A percentile compares a stretch with the other conserved stretches of the same genome.
Evolutionary conservation across 2,888 invertebrate genomes (phyloP).

Genomic region (Archaeoteleia sp.): DNA sequence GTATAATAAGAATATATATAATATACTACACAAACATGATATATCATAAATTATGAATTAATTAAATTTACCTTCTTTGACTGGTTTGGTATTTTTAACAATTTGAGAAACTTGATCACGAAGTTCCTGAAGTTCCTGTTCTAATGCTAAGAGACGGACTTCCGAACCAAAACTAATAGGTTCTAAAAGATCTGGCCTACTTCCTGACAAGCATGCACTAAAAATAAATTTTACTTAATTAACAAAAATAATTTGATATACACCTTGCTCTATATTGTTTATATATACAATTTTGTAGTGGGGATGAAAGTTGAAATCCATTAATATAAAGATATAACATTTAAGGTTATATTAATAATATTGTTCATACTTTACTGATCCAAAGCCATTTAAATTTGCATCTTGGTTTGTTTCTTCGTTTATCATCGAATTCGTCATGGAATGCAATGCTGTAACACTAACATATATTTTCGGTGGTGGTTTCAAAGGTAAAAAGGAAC

Average conservation of each 20-base stretch:
- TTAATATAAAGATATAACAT: too few relatives aligned
- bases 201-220: slow-evolving; percentile 66
- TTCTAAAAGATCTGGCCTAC: slow-evolving; percentile 71
- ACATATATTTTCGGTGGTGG: slow-evolving; percentile 73
- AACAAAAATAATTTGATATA: not conserved
- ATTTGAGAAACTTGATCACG: slow-evolving; percentile 71
- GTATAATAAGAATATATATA: not conserved
- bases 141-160: slow-evolving; percentile 71
- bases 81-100: slow-evolving; percentile 66
- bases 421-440: slow-evolving; percentile 73
- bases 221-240: slow-evolving; percentile 42
- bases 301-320: too few relatives aligned
- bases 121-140: slow-evolving; percentile 72
- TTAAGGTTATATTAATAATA: not conserved
- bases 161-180: slow-evolving; percentile 73
- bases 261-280: not conserved
- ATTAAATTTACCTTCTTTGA: slow-evolving; percentile 62
- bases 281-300: too few relatives aligned
- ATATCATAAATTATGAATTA: not conserved
- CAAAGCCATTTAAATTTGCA: slow-evolving; percentile 61
- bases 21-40: too few relatives aligned
- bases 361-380: slow-evolving; percentile 39
- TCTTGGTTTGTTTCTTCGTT: slow-evolving; percentile 67
- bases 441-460: slow-evolving; percentile 72
- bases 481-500: slow-evolving; percentile 70